These are phyloP conservation scores for Malurus cyaneus DNA, from an alignment of 2,113 vertebrate genomes.

Conservation along the genomic window DNA sequence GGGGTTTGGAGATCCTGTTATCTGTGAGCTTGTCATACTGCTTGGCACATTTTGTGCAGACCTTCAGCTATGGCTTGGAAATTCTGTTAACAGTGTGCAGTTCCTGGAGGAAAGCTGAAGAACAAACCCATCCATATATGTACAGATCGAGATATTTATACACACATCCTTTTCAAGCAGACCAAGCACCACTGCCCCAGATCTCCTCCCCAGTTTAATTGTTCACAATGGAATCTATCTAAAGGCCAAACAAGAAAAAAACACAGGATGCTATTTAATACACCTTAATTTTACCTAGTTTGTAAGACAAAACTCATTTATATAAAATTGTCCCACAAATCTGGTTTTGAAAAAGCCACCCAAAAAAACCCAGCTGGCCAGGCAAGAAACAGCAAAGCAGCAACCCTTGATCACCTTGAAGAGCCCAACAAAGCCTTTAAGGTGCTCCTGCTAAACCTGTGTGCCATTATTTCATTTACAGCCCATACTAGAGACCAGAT, in stretches of 20 bases:
- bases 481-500: neutral
- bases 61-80: neutral
- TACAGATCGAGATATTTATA: fast-evolving
- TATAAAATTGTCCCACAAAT: neutral
- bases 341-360: neutral
- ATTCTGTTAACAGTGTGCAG: neutral
- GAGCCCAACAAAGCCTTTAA: fast-evolving
- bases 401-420: fast-evolving
- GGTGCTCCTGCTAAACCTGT: neutral
- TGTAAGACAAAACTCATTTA: neutral
- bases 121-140: fast-evolving
- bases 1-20: neutral
- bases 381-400: neutral
- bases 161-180: neutral
- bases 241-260: neutral
- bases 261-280: fast-evolving
- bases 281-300: neutral
- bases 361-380: neutral
- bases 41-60: neutral
- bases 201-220: neutral
- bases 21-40: neutral
- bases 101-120: neutral
- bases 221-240: neutral
- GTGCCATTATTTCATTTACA: neutral
- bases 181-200: neutral